A percentile compares a stretch with the other conserved stretches of the same genome.
These are phyloP conservation scores for Saturnia japonica DNA, from an alignment of 2,888 invertebrate species.

Conservation along the genomic window DNA sequence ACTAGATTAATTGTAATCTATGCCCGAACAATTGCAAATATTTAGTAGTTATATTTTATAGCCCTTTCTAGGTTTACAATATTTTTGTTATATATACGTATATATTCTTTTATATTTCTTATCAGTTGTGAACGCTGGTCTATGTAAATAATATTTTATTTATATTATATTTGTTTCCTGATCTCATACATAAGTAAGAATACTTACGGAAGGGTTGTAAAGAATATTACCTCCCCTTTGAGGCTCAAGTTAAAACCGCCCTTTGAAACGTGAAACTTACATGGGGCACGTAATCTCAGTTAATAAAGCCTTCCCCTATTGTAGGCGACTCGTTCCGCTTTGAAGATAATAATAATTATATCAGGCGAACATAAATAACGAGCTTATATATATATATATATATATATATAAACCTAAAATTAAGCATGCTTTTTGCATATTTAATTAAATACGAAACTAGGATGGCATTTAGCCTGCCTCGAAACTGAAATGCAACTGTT, in stretches of 20 bases:
- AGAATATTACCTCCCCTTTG: constrained; percentile 27
- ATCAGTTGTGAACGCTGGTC: too few relatives aligned
- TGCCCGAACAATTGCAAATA: too few relatives aligned
- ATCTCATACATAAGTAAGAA: constrained; percentile 5
- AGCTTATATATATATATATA: too few relatives aligned
- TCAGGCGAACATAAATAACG: constrained; percentile 3
- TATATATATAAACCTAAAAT: neutral
- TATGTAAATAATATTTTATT: too few relatives aligned
- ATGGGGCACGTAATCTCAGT: constrained; percentile 32
- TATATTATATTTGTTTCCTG: neutral
- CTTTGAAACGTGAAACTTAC: constrained; percentile 33
- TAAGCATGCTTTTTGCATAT: neutral
- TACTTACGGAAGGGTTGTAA: constrained; percentile 5
- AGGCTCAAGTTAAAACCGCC: constrained; percentile 32
- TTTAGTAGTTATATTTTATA: too few relatives aligned
- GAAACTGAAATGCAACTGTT: too few relatives aligned
- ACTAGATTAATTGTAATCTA: too few relatives aligned
- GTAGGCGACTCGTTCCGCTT: constrained; percentile 18
- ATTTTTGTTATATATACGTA: too few relatives aligned
- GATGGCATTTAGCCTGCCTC: too few relatives aligned
- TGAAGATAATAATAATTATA: constrained; percentile 7
- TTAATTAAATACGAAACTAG: neutral
- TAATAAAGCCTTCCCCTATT: constrained; percentile 31
- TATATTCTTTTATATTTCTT: too few relatives aligned
- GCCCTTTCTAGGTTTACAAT: too few relatives aligned